phyloP scores from a whole-genome alignment of 2,888 invertebrate species.

The Sphaerophoria taeniata region DNA sequence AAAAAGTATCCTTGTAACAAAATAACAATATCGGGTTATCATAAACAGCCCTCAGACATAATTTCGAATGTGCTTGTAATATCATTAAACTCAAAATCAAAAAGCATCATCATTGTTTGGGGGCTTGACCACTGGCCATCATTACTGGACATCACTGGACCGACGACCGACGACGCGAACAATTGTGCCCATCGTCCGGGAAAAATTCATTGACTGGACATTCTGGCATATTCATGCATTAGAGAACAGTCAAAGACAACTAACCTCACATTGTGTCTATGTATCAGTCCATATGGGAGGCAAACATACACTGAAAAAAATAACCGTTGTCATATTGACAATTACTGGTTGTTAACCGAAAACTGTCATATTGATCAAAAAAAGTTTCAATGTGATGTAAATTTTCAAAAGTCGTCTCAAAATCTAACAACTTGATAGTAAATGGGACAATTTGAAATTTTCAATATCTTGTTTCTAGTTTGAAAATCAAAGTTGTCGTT shows the following conservation, averaged over 20 bases:
- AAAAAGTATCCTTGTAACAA: slow-evolving; percentile 14
- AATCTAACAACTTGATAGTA: no score
- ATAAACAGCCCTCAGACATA: slow-evolving; percentile 7
- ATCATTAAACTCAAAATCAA: slow-evolving; percentile 54
- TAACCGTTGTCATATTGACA: no score
- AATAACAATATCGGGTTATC: neutral
- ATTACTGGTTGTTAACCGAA: no score
- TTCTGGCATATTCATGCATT: slow-evolving; percentile 41
- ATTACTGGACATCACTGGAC: neutral
- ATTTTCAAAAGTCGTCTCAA: no score
- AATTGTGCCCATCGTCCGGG: slow-evolving; percentile 11
- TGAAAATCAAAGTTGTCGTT: no score
- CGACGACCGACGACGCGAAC: slow-evolving; percentile 13
- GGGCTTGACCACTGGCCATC: neutral
- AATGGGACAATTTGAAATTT: no score
- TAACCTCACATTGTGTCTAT: neutral
- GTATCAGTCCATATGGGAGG: no score
- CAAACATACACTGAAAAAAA: no score
- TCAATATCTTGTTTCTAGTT: no score
- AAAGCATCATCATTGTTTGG: slow-evolving; percentile 25
- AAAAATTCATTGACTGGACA: slow-evolving; percentile 35
- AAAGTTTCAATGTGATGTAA: no score
- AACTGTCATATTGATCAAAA: no score
- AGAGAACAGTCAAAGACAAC: neutral
- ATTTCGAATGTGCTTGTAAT: slow-evolving; percentile 39